A percentile compares a stretch with the other conserved stretches of the same genome.
Evolutionary conservation across 1,140 invertebrate genomes (phyloP).

Genomic region (Antheraea mylitta): DNA sequence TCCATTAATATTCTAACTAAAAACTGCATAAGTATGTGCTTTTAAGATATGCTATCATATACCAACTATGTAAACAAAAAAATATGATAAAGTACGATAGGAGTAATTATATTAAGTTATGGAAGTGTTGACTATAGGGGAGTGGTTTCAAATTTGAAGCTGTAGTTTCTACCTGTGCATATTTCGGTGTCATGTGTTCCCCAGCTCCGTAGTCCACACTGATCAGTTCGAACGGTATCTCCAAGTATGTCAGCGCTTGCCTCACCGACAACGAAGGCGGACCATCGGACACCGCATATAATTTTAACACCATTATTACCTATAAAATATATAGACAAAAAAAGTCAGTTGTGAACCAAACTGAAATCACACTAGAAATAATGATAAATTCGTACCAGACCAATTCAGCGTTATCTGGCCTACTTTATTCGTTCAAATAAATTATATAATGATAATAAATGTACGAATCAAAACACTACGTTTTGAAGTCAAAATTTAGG

Average conservation of each 20-base stretch:
- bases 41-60: no score
- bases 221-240: constrained; percentile 82
- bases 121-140: background rate
- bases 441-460: background rate
- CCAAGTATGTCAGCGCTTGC: constrained; percentile 82
- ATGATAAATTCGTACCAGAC: background rate
- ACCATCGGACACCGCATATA: constrained; percentile 86
- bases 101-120: no score
- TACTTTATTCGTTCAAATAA: background rate
- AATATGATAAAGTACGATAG: background rate
- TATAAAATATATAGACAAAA: background rate
- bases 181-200: constrained; percentile 86
- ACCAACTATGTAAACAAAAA: background rate
- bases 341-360: background rate
- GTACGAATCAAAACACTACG: background rate
- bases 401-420: background rate
- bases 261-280: constrained; percentile 86
- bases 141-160: background rate
- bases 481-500: background rate
- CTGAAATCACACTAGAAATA: background rate
- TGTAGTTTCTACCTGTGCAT: constrained; percentile 79
- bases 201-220: constrained; percentile 84
- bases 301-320: constrained; percentile 76
- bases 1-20: no score
- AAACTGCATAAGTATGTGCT: no score